Conservation (phyloP, 2,888 invertebrate genomes). For the Buathra laborator region DNA sequence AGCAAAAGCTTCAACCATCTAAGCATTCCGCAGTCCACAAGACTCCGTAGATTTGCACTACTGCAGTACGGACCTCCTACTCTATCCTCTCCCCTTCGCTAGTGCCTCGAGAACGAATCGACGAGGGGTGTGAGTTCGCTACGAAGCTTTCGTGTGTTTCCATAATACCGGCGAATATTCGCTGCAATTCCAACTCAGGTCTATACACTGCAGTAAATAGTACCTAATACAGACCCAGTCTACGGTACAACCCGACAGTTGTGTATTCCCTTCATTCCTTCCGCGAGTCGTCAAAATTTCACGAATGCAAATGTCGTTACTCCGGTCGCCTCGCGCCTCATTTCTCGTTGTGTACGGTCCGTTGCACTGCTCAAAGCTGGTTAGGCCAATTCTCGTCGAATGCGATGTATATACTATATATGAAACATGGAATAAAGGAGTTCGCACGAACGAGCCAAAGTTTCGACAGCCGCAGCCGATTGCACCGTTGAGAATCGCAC, state of each 20-base stretch:
- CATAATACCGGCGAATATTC: not conserved
- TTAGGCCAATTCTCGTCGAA: slow-evolving; percentile 27
- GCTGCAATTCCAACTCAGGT: not conserved
- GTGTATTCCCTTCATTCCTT: slow-evolving; percentile 10
- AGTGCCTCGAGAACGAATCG: slow-evolving; percentile 10
- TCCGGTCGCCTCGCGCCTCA: slow-evolving; percentile 16
- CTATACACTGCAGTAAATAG: slow-evolving; percentile 15
- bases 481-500: slow-evolving; percentile 44
- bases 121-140: slow-evolving; percentile 6
- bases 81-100: not conserved
- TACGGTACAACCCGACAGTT: not conserved
- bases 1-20: not conserved
- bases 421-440: slow-evolving; percentile 14
- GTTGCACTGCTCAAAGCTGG: slow-evolving; percentile 17
- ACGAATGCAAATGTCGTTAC: slow-evolving; percentile 62
- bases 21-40: slow-evolving; percentile 46
- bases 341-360: slow-evolving; percentile 20
- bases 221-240: slow-evolving; percentile 21
- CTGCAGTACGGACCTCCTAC: slow-evolving; percentile 16
- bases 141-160: slow-evolving; percentile 1
- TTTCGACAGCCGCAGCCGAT: slow-evolving; percentile 21
- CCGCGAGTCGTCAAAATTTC: slow-evolving; percentile 56
- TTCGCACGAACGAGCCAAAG: slow-evolving; percentile 43
- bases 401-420: slow-evolving; percentile 12
- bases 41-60: slow-evolving; percentile 15